Evolutionary conservation across 2,113 vertebrate genomes (phyloP).

Genomic region (Cyanistes caeruleus): DNA sequence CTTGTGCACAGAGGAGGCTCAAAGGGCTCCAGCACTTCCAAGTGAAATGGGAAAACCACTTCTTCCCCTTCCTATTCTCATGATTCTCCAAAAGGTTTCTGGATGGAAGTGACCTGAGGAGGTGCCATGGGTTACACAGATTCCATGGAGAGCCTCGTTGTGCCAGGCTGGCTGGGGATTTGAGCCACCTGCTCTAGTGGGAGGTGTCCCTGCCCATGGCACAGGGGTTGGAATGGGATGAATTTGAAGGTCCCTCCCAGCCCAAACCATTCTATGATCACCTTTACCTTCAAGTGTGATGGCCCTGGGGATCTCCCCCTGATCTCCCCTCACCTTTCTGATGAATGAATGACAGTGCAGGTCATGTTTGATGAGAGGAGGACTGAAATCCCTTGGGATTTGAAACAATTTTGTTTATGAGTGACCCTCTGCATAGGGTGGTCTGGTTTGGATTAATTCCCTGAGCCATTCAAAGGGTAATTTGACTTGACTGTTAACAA

Average conservation of each 20-base stretch:
- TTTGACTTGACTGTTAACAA: background rate
- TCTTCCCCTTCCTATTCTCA: background rate
- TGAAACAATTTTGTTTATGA: background rate
- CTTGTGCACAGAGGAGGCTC: fast-evolving
- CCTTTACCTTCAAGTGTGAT: background rate
- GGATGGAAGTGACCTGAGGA: background rate
- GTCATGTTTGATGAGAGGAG: background rate
- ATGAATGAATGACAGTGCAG: background rate
- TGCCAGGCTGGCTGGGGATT: background rate
- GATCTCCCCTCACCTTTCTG: background rate
- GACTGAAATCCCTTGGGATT: background rate
- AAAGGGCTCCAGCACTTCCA: background rate
- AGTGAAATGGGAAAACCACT: too few relatives aligned
- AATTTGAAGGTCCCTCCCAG: background rate
- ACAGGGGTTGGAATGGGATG: background rate
- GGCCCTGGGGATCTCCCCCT: background rate
- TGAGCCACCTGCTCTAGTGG: background rate
- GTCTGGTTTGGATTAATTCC: background rate
- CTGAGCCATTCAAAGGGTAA: background rate
- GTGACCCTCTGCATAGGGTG: background rate
- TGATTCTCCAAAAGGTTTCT: background rate
- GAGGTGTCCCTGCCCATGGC: background rate
- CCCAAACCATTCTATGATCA: background rate
- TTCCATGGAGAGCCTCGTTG: background rate
- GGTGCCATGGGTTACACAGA: background rate